Conservation (phyloP, 2,888 invertebrate species). For the Catocala sponsa region DNA sequence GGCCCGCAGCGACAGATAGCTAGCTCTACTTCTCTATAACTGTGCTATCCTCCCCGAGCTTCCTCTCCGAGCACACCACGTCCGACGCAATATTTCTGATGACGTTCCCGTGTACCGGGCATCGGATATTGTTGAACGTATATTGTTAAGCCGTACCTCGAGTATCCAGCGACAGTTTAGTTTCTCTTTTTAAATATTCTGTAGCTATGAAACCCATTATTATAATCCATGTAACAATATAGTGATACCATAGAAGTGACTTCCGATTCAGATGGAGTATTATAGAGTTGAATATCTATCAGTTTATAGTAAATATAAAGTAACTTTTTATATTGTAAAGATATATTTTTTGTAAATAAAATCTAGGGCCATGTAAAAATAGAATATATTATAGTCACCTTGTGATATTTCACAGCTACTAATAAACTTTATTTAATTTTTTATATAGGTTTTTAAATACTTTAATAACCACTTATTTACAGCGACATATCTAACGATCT, state of each 20-base stretch:
- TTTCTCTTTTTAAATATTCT: conserved; percentile 13
- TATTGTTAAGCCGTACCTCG: neutral
- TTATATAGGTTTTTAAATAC: conserved; percentile 30
- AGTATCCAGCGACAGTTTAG: conserved; percentile 4
- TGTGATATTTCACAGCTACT: conserved; percentile 40
- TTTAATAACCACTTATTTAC: conserved; percentile 12
- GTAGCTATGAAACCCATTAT: conserved; percentile 30
- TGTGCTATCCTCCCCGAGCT: too few species aligned
- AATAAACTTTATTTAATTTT: conserved; percentile 32
- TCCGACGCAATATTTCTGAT: too few species aligned
- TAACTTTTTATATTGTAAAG: conserved; percentile 31
- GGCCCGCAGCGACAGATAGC: too few species aligned
- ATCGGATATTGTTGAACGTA: neutral
- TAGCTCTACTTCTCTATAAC: too few species aligned
- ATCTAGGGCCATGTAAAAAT: conserved; percentile 38
- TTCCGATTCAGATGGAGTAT: conserved; percentile 20
- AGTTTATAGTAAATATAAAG: conserved; percentile 25
- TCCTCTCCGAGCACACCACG: too few species aligned
- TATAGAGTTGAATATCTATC: conserved; percentile 25
- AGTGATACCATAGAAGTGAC: conserved; percentile 29
- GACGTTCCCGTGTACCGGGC: too few species aligned
- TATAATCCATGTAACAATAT: conserved; percentile 23
- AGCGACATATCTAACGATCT: conserved; percentile 7
- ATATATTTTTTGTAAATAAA: conserved; percentile 49
- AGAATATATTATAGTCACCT: conserved; percentile 20